Conservation (phyloP, 2,888 invertebrate genomes). For the Drosophila heteroneura region DNA sequence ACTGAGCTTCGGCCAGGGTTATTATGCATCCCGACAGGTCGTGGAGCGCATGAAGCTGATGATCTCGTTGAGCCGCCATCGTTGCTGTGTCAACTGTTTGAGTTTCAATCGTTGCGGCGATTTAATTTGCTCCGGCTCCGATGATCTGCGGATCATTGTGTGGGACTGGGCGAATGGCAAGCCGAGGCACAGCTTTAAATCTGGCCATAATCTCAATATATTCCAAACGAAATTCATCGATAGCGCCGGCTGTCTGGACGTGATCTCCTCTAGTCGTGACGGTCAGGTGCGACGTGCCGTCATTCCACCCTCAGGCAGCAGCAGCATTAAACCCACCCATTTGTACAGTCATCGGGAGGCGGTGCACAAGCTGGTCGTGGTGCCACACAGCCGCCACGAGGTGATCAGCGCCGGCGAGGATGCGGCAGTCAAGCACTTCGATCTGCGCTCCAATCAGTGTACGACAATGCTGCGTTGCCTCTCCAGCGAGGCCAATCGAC, state of each 20-base stretch:
- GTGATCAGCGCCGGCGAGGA: conserved; percentile 96
- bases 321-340: conserved; percentile 85
- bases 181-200: conserved; percentile 89
- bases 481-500: conserved; percentile 86
- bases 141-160: conserved; percentile 93
- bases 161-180: conserved; percentile 96
- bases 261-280: conserved; percentile 95
- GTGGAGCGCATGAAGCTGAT: conserved; percentile 93
- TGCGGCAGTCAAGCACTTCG: conserved; percentile 92
- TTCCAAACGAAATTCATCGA: conserved; percentile 96
- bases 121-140: conserved; percentile 94
- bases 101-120: conserved; percentile 92
- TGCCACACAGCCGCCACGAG: conserved; percentile 91
- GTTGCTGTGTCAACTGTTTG: conserved; percentile 96
- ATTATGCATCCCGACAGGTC: conserved; percentile 92
- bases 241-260: conserved; percentile 89
- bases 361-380: conserved; percentile 94
- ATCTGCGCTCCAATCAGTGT: conserved; percentile 88
- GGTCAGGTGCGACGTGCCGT: conserved; percentile 91
- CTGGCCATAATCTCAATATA: conserved; percentile 94
- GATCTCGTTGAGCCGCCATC: conserved; percentile 91
- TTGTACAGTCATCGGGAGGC: conserved; percentile 91
- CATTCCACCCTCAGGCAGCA: conserved; percentile 87
- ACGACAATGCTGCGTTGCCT: conserved; percentile 81
- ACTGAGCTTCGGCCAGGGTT: conserved; percentile 48